Conservation (phyloP, 2,113 vertebrate species). For the Pseudonaja textilis region DNA sequence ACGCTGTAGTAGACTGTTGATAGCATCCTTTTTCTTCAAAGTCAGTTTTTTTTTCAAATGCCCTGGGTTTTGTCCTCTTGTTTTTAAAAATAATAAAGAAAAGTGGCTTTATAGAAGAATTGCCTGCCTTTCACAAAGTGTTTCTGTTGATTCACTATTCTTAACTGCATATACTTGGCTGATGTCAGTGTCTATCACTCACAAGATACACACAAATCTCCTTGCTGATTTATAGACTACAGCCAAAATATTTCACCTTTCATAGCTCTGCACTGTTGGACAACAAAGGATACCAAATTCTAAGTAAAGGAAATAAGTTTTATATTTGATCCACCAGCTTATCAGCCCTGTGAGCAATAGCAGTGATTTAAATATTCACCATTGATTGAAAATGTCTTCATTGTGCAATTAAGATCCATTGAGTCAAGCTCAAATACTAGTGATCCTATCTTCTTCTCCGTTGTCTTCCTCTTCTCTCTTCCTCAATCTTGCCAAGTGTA, state of each 20-base stretch:
- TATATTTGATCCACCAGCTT: not conserved
- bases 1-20: not conserved
- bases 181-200: not conserved
- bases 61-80: not conserved
- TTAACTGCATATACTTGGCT: not conserved
- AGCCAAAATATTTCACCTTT: not conserved
- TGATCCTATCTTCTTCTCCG: not conserved
- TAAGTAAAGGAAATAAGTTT: conserved; percentile 8
- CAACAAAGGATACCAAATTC: conserved; percentile 9
- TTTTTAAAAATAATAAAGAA: not conserved
- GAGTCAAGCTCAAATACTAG: not conserved
- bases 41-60: not conserved
- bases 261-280: not conserved
- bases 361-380: conserved; percentile 5
- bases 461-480: not conserved
- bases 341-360: conserved; percentile 7
- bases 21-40: not conserved
- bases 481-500: not conserved
- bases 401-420: not conserved
- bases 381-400: conserved; percentile 64
- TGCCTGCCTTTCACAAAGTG: not conserved
- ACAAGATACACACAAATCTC: not conserved
- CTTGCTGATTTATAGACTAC: not conserved
- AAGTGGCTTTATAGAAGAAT: not conserved
- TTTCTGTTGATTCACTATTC: not conserved